phyloP scores from a whole-genome alignment of 2,888 invertebrate species.

The Boloria euphrosyne region DNA sequence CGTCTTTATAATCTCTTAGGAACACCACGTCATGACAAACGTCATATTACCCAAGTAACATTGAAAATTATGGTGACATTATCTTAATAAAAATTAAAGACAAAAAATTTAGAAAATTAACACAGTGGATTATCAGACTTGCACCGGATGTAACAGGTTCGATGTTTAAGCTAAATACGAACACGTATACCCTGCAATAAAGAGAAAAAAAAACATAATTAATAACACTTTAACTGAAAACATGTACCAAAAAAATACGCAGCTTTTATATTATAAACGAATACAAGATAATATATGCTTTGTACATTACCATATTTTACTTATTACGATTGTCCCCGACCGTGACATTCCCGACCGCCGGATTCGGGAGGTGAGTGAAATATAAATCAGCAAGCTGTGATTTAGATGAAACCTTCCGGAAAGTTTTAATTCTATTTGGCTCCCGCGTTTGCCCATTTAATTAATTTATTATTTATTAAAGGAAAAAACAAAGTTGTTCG shows the following conservation, averaged over 20 bases:
- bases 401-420: constrained; percentile 70
- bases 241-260: background rate
- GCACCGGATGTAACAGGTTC: too few species aligned
- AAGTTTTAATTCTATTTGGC: constrained; percentile 76
- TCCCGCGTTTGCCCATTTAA: constrained; percentile 62
- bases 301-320: constrained; percentile 27
- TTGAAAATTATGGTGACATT: too few species aligned
- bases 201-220: background rate
- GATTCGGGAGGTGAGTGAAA: constrained; percentile 64
- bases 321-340: constrained; percentile 21
- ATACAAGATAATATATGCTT: constrained; percentile 17
- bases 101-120: too few species aligned
- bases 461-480: constrained; percentile 74
- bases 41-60: too few species aligned
- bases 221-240: background rate
- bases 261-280: constrained; percentile 4
- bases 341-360: constrained; percentile 27
- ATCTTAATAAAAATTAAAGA: too few species aligned
- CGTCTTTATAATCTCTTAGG: too few species aligned
- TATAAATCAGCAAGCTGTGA: constrained; percentile 71
- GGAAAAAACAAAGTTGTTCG: constrained; percentile 16
- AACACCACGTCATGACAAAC: too few species aligned
- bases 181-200: too few species aligned
- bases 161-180: too few species aligned
- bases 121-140: too few species aligned